Base-by-base conservation (phyloP, 1,140 invertebrate genomes). In the Neotoxoptera formosana region DNA sequence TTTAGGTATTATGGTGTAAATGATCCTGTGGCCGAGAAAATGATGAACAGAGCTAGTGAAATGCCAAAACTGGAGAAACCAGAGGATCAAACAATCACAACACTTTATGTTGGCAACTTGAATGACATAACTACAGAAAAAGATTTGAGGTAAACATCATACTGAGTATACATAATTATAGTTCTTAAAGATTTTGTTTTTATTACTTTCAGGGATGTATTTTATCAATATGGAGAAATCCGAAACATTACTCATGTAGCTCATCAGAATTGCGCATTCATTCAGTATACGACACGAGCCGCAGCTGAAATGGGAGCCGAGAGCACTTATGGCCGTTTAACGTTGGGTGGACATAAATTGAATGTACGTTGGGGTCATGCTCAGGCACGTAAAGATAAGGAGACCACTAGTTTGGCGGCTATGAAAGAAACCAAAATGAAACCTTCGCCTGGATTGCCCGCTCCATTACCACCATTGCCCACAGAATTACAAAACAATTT, bases 151-250 rank as follows among this genome's bases (percentile, higher is more conserved):
- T 97, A 95, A 90, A 56, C 48, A 41, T 56, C 11, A 1, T 56
- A 67, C 7, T 53, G 23, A 94, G 94, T 8, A n/a, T 51, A n/a
- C n/a, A 34, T 8, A 94, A 95, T 90, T 91, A 51, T 36, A 89
- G 25, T 89, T 56, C 1, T 8, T 76, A 14, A 86, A 60, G 23
- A 90, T 36, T 91, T 23, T 87, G 11, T 91, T 94, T 86, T 87
- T 76, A 21, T 23, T 20, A 34, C 94, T 95, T 95, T 60, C 94
- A 97, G 97, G 93, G 97, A 98, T 95, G 97, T 98, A 95, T 99
- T 99, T 95, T 99, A 99, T 96, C 99, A 99, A 95, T 99, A 98
- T 96, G 99, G 99, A n/a, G 99, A 99, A 95, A 99, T 99, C 92
- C 96, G 99, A 45, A 98, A 97, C 6, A 96, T 99, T 4, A 99